Evolutionary conservation across 2,797 vertebrate genomes (phyloP), one percentile per base, ranked within the genome.

Genomic region (Intellagama lesueurii): DNA sequence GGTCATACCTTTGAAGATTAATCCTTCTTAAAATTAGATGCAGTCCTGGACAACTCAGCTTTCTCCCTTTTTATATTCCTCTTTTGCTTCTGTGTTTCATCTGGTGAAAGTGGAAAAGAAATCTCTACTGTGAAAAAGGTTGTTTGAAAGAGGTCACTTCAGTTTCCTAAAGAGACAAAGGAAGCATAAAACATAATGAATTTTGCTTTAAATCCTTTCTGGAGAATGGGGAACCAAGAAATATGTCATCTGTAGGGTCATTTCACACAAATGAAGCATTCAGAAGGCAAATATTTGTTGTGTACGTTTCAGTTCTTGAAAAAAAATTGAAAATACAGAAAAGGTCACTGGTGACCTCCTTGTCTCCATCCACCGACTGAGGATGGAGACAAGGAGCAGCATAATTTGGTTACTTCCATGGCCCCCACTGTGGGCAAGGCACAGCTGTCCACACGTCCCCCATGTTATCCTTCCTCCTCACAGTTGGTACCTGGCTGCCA

Each of bases 321-420:
- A 85, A 44, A 91, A 92, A 73, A 52, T 94, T 93, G 93, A 93
- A 94, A 94, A 92, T 14, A 69, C 52, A 30, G 87, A 56, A 88
- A 90, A 90, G 68, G 40, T 91, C 90, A 84, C 60, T 87, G 88
- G 75, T 87, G 24, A 1, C n/a, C n/a, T n/a, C n/a, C n/a, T n/a
- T n/a, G n/a, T n/a, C n/a, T n/a, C n/a, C n/a, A n/a, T n/a, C n/a
- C n/a, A n/a, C 28, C 14, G 4, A 0, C 17, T 26, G 68, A 35
- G 64, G 66, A 24, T 82, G 35, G 60, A 82, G 40, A 68, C 35
- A 66, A 14, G 60, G 11, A 52, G 49, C 7, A 52, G 49, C 49
- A 52, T 52, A 52, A 52, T 52, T 52, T 52, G 22, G 60, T 82
- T 40, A 26, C 32, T 69, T 60, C 64, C 81, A 83, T 44, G 26